Base-by-base conservation (phyloP, 2,888 invertebrate species). In the Hemistola chrysoprasaria region DNA sequence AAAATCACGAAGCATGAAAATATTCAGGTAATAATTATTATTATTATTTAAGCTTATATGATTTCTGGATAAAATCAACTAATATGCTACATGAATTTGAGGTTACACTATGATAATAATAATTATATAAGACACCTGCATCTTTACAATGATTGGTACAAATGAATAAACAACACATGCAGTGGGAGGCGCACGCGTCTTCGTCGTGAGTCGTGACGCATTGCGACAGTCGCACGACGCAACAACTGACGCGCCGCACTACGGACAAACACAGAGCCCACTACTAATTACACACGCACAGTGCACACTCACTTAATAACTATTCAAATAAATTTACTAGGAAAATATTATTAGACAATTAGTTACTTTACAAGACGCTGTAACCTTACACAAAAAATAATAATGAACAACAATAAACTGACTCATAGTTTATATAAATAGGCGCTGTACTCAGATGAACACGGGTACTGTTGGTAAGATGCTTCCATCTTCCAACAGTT, bases 331-430 rank as follows among this genome's bases (percentile, higher is more conserved):
- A 55, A 69, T 72, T 68, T 56, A 62, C 71, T 77, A 78, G 56
- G 57, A 73, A 76, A 72, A 55, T 65, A 70, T 68, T 61, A 55
- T n/a, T n/a, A 59, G 62, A 70, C 56, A 74, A 77, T 74, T 40
- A 71, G 71, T 76, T 77, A 75, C 65, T 65, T 73, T 74, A 73
- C 55, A 74, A 79, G 78, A 78, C 70, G 75, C 71, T 71, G 73
- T 76, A 77, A 69, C 67, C 77, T 76, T 80, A 78, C 50, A 73
- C 62, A 71, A 69, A 74, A 62, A 71, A n/a, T n/a, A 65, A 64
- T 60, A 57, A 59, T 16, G 59, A 49, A 62, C 40, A 59, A 56
- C 53, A 56, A 57, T 54, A 50, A 25, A 53, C 44, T 62, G 60
- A 67, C 60, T 56, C 53, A 56, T 51, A 55, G 55, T 57, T 54